Percentiles rank a stretch among this genome's conserved stretches.
Evolutionary conservation across 2,888 invertebrate genomes (phyloP).

Genomic region (Ellobium chinense): DNA sequence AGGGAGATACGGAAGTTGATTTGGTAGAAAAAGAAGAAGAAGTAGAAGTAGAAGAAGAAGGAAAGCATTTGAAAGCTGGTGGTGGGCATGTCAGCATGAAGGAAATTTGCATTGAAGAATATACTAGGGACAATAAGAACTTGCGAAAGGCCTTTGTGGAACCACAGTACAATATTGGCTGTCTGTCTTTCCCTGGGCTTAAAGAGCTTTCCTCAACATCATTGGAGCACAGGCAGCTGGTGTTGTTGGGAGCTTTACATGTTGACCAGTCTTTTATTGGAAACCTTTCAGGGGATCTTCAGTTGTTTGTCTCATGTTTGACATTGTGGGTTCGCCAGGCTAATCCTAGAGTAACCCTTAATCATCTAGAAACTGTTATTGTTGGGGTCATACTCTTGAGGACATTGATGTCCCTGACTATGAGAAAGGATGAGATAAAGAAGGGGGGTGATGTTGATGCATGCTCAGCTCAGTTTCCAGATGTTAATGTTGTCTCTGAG

Average conservation of each 20-base stretch:
- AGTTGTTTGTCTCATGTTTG: conserved; percentile 45
- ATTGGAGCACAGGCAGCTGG: conserved; percentile 27
- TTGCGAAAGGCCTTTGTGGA: conserved; percentile 57
- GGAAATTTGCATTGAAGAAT: conserved; percentile 57
- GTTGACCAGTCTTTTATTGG: conserved; percentile 13
- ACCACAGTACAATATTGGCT: conserved; percentile 47
- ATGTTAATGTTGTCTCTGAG: not conserved
- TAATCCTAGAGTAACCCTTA: conserved; percentile 36
- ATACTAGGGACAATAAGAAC: conserved; percentile 61
- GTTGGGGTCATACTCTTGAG: conserved; percentile 51
- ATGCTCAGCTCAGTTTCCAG: not conserved
- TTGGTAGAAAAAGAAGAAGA: not conserved
- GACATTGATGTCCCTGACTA: not conserved
- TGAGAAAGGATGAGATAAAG: not conserved
- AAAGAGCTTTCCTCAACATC: conserved; percentile 39
- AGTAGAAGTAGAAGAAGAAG: not conserved
- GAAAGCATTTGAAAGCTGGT: not conserved
- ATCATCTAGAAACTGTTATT: conserved; percentile 53
- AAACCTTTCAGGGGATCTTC: conserved; percentile 39
- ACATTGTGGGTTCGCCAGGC: conserved; percentile 48
- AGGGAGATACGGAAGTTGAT: conserved; percentile 10
- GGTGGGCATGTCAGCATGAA: conserved; percentile 2
- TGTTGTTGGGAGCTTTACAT: conserved; percentile 32
- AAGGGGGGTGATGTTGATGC: not conserved
- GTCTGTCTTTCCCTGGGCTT: conserved; percentile 53